A percentile compares a stretch with the other conserved stretches of the same genome.
phyloP scores from a whole-genome alignment of 2,113 vertebrate species.

The Xiphophorus hellerii region DNA sequence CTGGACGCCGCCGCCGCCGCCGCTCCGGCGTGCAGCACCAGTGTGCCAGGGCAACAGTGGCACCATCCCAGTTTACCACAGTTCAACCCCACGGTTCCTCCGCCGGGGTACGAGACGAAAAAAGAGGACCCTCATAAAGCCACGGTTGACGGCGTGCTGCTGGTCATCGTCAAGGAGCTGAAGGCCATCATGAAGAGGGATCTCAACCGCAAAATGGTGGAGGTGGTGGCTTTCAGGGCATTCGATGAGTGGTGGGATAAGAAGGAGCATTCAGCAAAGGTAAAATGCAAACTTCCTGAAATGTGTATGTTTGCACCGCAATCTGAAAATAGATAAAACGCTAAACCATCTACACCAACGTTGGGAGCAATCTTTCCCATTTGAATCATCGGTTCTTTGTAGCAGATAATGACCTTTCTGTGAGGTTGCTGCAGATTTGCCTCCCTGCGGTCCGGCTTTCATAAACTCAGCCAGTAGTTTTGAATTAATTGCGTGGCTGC shows the following conservation, averaged over 20 bases:
- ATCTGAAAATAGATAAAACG: too few relatives aligned
- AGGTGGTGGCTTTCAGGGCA: slow-evolving; percentile 96
- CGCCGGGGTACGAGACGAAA: slow-evolving; percentile 90
- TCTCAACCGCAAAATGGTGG: slow-evolving; percentile 98
- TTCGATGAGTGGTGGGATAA: slow-evolving; percentile 99
- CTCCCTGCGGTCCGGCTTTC: slow-evolving; percentile 15
- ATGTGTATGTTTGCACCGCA: too few relatives aligned
- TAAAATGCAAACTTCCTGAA: slow-evolving; percentile 49
- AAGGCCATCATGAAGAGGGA: slow-evolving; percentile 99
- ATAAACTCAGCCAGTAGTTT: not conserved
- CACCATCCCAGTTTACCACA: slow-evolving; percentile 85
- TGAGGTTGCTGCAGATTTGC: slow-evolving; percentile 12
- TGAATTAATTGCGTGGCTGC: not conserved
- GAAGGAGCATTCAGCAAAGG: slow-evolving; percentile 95
- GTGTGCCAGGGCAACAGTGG: slow-evolving; percentile 88
- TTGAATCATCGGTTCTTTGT: not conserved
- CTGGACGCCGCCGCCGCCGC: slow-evolving; percentile 78
- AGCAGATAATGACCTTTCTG: not conserved
- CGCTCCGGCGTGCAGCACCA: slow-evolving; percentile 49
- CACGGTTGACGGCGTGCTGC: slow-evolving; percentile 93
- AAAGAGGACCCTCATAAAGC: slow-evolving; percentile 98
- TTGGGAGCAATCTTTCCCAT: too few relatives aligned
- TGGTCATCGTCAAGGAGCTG: slow-evolving; percentile 96
- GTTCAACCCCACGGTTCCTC: slow-evolving; percentile 94
- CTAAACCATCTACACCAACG: too few relatives aligned